Conservation (phyloP, 1,140 invertebrate genomes). For the Latrodectus geometricus region DNA sequence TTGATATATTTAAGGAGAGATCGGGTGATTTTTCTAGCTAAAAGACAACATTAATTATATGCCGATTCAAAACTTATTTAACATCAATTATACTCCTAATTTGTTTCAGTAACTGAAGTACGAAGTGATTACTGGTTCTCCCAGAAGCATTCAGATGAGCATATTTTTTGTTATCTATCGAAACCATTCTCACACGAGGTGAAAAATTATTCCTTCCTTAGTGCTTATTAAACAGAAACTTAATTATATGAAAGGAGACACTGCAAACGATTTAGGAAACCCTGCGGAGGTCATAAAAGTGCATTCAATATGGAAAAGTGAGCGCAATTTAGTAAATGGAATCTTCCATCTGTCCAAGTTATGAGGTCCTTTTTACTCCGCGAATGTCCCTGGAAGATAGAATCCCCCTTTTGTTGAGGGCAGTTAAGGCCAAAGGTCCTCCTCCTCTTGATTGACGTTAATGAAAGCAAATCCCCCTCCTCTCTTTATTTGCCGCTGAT, state of each 20-base stretch:
- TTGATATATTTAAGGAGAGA: no score
- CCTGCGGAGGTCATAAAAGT: no score
- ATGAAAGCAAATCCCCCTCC: constrained; percentile 31
- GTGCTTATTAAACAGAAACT: no score
- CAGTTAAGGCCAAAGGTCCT: constrained; percentile 11
- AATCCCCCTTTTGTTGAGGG: constrained; percentile 9
- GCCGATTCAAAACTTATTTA: not conserved
- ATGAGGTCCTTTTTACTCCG: constrained; percentile 8
- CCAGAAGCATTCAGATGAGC: no score
- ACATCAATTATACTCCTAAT: not conserved
- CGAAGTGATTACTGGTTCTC: not conserved
- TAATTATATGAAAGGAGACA: no score
- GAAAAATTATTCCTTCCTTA: no score
- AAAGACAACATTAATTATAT: not conserved
- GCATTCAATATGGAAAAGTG: no score
- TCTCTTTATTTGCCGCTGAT: constrained; percentile 21
- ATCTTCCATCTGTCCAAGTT: constrained; percentile 8
- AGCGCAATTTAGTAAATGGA: not conserved
- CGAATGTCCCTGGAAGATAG: constrained; percentile 20
- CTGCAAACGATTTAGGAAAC: no score
- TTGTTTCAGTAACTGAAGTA: not conserved
- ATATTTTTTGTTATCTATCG: no score
- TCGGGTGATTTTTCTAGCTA: no score
- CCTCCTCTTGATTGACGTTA: constrained; percentile 45
- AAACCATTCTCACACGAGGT: no score